Percentiles rank a stretch among this genome's conserved stretches.
phyloP scores from a whole-genome alignment of 2,797 vertebrate species.

The Amniataba percoides region DNA sequence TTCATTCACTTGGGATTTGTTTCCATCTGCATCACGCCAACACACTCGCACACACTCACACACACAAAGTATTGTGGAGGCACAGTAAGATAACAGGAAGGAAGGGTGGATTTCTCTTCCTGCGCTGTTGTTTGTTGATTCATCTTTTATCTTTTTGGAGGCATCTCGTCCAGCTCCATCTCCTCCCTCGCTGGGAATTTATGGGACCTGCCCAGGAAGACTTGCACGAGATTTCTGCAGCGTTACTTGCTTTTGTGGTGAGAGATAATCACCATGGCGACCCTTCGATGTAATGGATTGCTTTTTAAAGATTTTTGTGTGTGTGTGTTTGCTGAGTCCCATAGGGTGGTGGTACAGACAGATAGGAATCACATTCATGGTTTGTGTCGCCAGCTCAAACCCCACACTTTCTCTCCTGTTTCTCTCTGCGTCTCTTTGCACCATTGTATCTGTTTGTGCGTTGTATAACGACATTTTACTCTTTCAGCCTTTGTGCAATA shows the following conservation, averaged over 20 bases:
- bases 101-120: slow-evolving; percentile 78
- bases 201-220: slow-evolving; percentile 72
- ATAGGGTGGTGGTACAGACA: slow-evolving; percentile 40
- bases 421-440: slow-evolving; percentile 13
- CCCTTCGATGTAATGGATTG: slow-evolving; percentile 49
- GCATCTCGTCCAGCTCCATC: slow-evolving; percentile 66
- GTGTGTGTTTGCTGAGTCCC: slow-evolving; percentile 13
- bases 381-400: slow-evolving; percentile 28
- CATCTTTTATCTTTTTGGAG: slow-evolving; percentile 82
- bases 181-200: slow-evolving; percentile 77
- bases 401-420: slow-evolving; percentile 11
- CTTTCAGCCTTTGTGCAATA: not conserved
- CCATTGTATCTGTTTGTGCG: not conserved
- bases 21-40: slow-evolving; percentile 11
- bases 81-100: slow-evolving; percentile 80
- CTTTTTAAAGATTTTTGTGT: slow-evolving; percentile 55
- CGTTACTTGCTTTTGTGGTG: slow-evolving; percentile 39
- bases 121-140: slow-evolving; percentile 76
- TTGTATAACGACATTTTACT: slow-evolving; percentile 14
- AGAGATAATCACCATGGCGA: slow-evolving; percentile 76
- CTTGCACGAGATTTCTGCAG: slow-evolving; percentile 47
- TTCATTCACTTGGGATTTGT: slow-evolving; percentile 37
- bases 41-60: not conserved
- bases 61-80: slow-evolving; percentile 18
- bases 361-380: slow-evolving; percentile 62